Evolutionary conservation across 2,888 invertebrate species (phyloP), one percentile per base, ranked within the genome.

Genomic region (Eretmocerus hayati): DNA sequence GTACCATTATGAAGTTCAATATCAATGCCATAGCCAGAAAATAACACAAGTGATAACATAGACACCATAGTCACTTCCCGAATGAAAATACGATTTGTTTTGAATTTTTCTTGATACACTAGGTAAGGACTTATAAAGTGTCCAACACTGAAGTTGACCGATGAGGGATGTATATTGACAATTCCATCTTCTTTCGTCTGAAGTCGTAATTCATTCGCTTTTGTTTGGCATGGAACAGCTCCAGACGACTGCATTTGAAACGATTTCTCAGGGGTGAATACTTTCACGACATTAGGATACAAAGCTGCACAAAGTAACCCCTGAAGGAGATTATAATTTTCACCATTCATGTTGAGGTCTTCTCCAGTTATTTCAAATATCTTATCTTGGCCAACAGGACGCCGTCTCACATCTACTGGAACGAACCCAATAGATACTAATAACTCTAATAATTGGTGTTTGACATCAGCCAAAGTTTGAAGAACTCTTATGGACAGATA

Each of bases 201-300:
- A 65, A 87, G 88, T 33, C 78, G 79, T 11, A 89, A 70, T 59
- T 89, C 87, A 56, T 81, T 82, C 0, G 86, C 77, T n/a, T 75
- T 78, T 0, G 83, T 80, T 48, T 82, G 79, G 9, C 83, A 78
- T 0, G 87, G 85, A 42, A 90, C 78, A 0, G 88, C 87, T 0
- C 89, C 89, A 2, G 80, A 79, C 0, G 80, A 80, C 63, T 84
- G 84, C 65, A 81, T 79, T 62, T 83, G 79, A 67, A 81, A 89
- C 0, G 83, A 83, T 63, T 87, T 86, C 59, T 85, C 85, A 1
- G 89, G 89, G 0, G 86, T 87, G 41, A 87, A 72, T 6, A 87
- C 84, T 74, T 89, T 86, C 0, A 90, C 87, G 26, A 97, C 81
- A 65, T 93, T 92, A 0, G 96, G 96, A 72, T 95, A 96, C 18